These are phyloP conservation scores for Siderastrea radians DNA, from an alignment of 92 coral and sea anemone species.

Conservation along the genomic window DNA sequence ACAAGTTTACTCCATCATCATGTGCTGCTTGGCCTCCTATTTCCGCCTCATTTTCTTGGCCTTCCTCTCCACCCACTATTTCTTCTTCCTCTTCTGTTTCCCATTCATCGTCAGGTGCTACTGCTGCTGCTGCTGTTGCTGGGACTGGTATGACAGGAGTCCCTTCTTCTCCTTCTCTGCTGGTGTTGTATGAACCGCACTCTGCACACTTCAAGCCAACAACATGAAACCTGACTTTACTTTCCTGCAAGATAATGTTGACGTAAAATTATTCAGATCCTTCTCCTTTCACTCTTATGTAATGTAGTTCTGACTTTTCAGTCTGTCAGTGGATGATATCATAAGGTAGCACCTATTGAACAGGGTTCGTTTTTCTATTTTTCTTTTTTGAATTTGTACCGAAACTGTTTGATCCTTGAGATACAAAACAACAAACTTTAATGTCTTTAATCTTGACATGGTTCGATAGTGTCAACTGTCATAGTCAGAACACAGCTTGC, in stretches of 20 bases:
- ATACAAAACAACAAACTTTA: no score
- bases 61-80: slow-evolving; percentile 45
- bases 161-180: slow-evolving; percentile 91
- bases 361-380: no score
- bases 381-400: no score
- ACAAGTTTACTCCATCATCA: slow-evolving; percentile 13
- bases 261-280: no score
- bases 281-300: no score
- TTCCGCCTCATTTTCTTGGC: slow-evolving; percentile 22
- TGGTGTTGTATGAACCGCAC: slow-evolving; percentile 95
- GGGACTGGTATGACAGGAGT: slow-evolving; percentile 60
- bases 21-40: slow-evolving; percentile 8
- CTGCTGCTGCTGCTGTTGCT: slow-evolving; percentile 19
- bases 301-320: no score
- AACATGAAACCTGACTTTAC: slow-evolving; percentile 91
- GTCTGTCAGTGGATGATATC: no score
- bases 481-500: no score
- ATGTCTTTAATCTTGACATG: no score
- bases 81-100: slow-evolving; percentile 74
- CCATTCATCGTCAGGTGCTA: slow-evolving; percentile 74
- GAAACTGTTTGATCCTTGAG: no score
- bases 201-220: slow-evolving; percentile 91
- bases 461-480: no score
- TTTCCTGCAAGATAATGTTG: slow-evolving; percentile 42
- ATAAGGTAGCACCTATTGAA: no score